These are phyloP conservation scores for Potamarius usumacintae DNA, from an alignment of 2,113 vertebrate genomes.

Conservation along the genomic window DNA sequence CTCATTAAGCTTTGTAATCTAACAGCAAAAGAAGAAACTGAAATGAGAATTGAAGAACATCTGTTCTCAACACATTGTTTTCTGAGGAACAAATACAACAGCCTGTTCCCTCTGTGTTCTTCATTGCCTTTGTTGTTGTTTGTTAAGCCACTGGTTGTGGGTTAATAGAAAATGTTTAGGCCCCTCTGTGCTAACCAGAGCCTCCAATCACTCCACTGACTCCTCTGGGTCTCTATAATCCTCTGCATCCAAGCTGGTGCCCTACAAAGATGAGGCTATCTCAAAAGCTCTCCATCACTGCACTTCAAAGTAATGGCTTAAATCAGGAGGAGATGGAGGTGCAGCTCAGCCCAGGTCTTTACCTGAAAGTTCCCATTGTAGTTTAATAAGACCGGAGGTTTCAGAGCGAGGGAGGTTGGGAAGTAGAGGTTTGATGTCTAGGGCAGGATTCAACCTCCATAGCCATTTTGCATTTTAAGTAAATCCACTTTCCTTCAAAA, in stretches of 20 bases:
- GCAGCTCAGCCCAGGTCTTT: conserved; percentile 48
- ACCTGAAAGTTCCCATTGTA: conserved; percentile 44
- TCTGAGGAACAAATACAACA: conserved; percentile 53
- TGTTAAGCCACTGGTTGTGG: conserved; percentile 66
- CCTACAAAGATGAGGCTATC: conserved; percentile 62
- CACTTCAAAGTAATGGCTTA: conserved; percentile 69
- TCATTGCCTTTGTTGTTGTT: conserved; percentile 59
- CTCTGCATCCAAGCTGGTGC: conserved; percentile 57
- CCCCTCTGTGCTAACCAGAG: conserved; percentile 34
- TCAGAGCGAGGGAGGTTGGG: background rate
- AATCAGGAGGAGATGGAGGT: conserved; percentile 61
- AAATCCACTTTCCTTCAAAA: conserved; percentile 2
- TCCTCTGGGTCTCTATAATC: conserved; percentile 69
- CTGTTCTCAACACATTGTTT: conserved; percentile 65
- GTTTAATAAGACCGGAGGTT: conserved; percentile 13
- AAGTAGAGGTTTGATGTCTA: conserved; percentile 21
- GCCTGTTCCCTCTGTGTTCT: conserved; percentile 51
- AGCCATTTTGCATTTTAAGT: conserved; percentile 35
- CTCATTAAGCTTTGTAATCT: background rate
- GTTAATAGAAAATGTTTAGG: conserved; percentile 41
- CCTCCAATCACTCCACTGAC: conserved; percentile 53
- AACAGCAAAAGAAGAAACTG: conserved; percentile 53
- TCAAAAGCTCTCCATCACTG: conserved; percentile 65
- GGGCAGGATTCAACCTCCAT: conserved; percentile 33
- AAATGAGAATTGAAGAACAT: conserved; percentile 45